Percentiles rank a stretch among this genome's conserved stretches.
Conservation (phyloP, 92 coral and sea anemone genomes). For the Porites rus region DNA sequence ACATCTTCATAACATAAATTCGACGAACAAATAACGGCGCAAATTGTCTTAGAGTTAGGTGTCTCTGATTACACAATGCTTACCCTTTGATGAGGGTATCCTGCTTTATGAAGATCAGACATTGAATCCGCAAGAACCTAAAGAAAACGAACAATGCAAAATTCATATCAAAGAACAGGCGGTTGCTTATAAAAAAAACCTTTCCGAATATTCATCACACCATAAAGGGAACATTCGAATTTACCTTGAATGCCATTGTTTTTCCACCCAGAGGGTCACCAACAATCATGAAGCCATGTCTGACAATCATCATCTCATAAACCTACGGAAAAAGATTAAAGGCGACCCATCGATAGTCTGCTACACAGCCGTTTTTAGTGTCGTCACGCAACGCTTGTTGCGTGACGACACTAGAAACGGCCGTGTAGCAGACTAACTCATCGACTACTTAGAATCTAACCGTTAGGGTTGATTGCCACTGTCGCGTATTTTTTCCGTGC, state of each 20-base stretch:
- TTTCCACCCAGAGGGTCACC: slow-evolving; percentile 99
- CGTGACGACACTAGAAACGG: too few species aligned
- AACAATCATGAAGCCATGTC: slow-evolving; percentile 99
- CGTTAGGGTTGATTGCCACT: neutral
- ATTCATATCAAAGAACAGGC: neutral
- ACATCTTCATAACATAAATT: too few species aligned
- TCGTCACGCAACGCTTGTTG: too few species aligned
- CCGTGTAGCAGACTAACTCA: too few species aligned
- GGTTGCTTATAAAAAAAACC: neutral
- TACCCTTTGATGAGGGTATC: slow-evolving; percentile 89
- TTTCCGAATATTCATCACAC: neutral
- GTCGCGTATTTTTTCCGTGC: too few species aligned
- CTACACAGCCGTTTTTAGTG: too few species aligned
- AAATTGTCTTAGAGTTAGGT: neutral
- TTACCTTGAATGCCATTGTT: slow-evolving; percentile 96
- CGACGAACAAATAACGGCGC: too few species aligned
- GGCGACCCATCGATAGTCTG: too few species aligned
- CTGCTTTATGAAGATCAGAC: slow-evolving; percentile 95
- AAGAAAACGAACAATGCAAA: neutral
- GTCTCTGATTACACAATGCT: neutral
- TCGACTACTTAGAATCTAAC: neutral
- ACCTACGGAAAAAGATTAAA: slow-evolving; percentile 59
- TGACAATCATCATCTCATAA: slow-evolving; percentile 98
- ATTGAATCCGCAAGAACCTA: slow-evolving; percentile 93
- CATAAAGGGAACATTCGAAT: neutral